Evolutionary conservation across 2,888 invertebrate species (phyloP), one percentile per base, ranked within the genome.

Genomic region (Troides helena): DNA sequence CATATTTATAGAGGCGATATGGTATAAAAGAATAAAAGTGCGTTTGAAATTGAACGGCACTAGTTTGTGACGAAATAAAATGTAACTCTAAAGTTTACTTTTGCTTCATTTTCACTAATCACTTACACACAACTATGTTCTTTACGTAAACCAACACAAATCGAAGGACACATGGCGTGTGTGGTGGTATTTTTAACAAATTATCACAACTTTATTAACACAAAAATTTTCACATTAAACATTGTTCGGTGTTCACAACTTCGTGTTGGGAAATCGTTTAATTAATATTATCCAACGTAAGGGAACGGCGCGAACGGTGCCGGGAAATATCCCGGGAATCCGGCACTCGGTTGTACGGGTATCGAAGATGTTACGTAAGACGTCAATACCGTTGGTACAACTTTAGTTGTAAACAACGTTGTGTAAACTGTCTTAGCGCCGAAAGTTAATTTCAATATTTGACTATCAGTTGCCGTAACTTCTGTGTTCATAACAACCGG

Each of bases 351-450:
- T 76, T 95, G 96, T 23, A 97, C 93, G 3, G 96, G 94, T 43
- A 97, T 92, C 0, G 97, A 96, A 21, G 96, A 95, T 8, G 97
- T 97, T 73, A 97, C 94, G 82, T 96, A 96, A 21, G 96, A 95
- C n/a, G 98, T 97, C 72, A 97, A 85, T 65, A 95, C 93, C 0
- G 97, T 97, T 10, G 97, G 97, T 59, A 97, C 95, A 61, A 98
- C 95, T 79, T 94, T 95, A 57, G 97, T 97, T 2, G 96, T 96
- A 85, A 95, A 97, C 71, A 98, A 93, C 1, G 97, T 98, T 10
- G 98, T 98, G 82, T 96, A 96, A 0, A 97, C 95, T 0, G 97
- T 97, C 85, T 97, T 97, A 50, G 98, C 97, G n/a, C 98, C 97
- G 82, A 98, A 98, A 17, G 97, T 97, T 75, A 98, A 89, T 86